A percentile compares a stretch with the other conserved stretches of the same genome.
phyloP scores from a whole-genome alignment of 2,888 invertebrate species.

The Crematogaster levior region DNA sequence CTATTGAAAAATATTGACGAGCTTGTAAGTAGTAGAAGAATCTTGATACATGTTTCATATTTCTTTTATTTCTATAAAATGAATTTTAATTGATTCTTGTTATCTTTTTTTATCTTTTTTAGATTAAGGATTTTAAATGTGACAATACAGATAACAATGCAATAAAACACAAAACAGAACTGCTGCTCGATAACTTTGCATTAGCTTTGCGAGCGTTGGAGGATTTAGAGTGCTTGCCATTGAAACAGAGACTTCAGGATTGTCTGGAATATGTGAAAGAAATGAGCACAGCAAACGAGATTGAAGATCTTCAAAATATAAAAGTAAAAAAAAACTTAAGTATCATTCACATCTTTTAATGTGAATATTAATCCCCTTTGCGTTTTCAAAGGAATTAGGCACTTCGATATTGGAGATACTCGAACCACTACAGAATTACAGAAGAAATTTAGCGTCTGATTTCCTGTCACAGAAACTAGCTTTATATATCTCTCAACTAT shows the following conservation, averaged over 20 bases:
- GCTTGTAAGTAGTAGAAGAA: conserved; percentile 67
- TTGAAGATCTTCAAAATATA: conserved; percentile 83
- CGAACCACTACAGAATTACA: conserved; percentile 77
- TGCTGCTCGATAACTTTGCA: conserved; percentile 75
- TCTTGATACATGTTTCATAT: neutral
- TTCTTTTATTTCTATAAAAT: neutral
- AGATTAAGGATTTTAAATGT: conserved; percentile 45
- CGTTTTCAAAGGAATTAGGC: conserved; percentile 79
- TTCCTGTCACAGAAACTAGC: conserved; percentile 78
- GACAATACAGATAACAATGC: conserved; percentile 41
- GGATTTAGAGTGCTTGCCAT: conserved; percentile 77
- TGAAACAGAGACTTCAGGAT: conserved; percentile 81
- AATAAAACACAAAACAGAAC: conserved; percentile 60
- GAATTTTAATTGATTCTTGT: neutral
- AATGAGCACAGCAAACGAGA: conserved; percentile 81
- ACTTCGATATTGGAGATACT: conserved; percentile 80
- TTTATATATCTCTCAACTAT: conserved; percentile 81
- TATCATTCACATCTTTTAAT: conserved; percentile 44
- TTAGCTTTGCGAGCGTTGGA: conserved; percentile 77
- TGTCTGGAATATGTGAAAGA: conserved; percentile 81
- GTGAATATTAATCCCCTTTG: conserved; percentile 64
- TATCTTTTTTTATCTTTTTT: conserved; percentile 18
- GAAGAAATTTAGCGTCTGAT: conserved; percentile 78
- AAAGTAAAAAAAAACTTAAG: conserved; percentile 74
- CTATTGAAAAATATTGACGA: conserved; percentile 70